These are phyloP conservation scores for Diplogasteroides magnus DNA, from an alignment of 1,140 invertebrate species.

Conservation along the genomic window DNA sequence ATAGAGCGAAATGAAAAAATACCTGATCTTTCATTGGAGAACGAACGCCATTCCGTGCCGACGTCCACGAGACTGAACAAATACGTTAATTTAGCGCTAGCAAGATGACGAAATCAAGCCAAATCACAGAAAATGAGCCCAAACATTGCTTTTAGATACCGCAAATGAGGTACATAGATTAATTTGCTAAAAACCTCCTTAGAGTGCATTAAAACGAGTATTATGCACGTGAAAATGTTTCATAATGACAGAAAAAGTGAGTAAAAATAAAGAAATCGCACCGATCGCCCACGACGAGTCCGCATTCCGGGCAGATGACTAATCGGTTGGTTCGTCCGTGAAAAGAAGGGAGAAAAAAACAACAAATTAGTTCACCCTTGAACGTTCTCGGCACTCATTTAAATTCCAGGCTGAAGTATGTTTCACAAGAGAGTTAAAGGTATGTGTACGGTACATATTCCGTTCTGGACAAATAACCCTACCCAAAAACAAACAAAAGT, in stretches of 20 bases:
- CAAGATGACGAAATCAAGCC: too few relatives aligned
- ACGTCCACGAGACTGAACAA: slow-evolving; percentile 86
- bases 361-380: too few relatives aligned
- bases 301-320: slow-evolving; percentile 99
- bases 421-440: too few relatives aligned
- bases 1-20: too few relatives aligned
- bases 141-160: background rate
- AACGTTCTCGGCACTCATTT: too few relatives aligned
- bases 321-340: slow-evolving; percentile 95
- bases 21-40: slow-evolving; percentile 95
- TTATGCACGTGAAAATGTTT: background rate
- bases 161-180: background rate
- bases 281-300: slow-evolving; percentile 95
- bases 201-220: background rate
- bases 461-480: too few relatives aligned
- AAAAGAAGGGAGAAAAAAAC: slow-evolving; percentile 85
- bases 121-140: too few relatives aligned
- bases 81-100: too few relatives aligned
- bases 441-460: too few relatives aligned
- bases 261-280: slow-evolving; percentile 56
- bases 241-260: background rate
- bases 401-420: too few relatives aligned
- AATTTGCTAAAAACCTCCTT: background rate
- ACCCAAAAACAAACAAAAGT: too few relatives aligned
- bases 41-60: slow-evolving; percentile 99